These are phyloP conservation scores for Sphaerophoria taeniata DNA, from an alignment of 2,888 invertebrate species.

Conservation along the genomic window DNA sequence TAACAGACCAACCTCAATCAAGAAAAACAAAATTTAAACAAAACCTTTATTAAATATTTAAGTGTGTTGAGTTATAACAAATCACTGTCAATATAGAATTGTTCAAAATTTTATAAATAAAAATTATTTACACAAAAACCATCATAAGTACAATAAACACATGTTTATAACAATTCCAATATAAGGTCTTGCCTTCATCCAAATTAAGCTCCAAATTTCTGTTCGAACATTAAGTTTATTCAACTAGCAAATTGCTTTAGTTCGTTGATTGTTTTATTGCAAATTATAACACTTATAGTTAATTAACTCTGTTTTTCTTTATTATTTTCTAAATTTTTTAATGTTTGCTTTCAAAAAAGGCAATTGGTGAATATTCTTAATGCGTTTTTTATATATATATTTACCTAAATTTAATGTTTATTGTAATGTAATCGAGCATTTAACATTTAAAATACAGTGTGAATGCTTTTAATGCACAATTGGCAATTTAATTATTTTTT, in stretches of 20 bases:
- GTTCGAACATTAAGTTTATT: not conserved
- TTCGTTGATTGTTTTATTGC: constrained; percentile 70
- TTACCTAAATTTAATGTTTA: constrained; percentile 20
- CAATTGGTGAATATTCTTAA: constrained; percentile 76
- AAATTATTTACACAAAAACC: constrained; percentile 9
- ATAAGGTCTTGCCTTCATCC: not conserved
- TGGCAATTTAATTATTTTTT: constrained; percentile 21
- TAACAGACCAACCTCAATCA: not conserved
- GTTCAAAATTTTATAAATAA: not conserved
- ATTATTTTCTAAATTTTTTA: not conserved
- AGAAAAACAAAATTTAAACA: constrained; percentile 1
- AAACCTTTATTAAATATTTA: constrained; percentile 4
- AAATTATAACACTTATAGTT: constrained; percentile 38
- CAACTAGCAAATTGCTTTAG: not conserved
- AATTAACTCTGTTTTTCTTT: constrained; percentile 18
- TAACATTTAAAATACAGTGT: constrained; percentile 57
- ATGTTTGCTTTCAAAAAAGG: constrained; percentile 75
- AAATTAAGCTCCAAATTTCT: not conserved
- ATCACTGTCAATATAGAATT: constrained; percentile 11
- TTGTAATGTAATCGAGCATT: constrained; percentile 20
- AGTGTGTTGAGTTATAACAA: constrained; percentile 13
- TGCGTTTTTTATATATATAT: constrained; percentile 62
- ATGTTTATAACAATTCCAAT: not conserved
- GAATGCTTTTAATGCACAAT: constrained; percentile 61
- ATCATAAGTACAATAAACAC: not conserved